Base-by-base conservation (phyloP, 1,140 invertebrate species). In the Rhopalosiphum maidis region DNA sequence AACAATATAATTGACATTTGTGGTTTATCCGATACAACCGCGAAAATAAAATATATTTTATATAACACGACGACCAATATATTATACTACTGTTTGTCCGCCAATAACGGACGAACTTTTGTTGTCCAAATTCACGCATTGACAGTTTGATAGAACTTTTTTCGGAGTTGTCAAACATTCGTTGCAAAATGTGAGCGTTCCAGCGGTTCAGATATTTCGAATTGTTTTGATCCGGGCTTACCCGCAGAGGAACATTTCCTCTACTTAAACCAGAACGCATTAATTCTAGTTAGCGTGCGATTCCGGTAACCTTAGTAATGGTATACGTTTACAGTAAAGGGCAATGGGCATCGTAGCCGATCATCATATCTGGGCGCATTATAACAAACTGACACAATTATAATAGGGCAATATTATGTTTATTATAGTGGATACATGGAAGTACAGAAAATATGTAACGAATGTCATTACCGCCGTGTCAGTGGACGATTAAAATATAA, bases 1-100 rank as follows among this genome's bases (percentile, higher is more conserved):
- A 77, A n/a, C 30, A 77, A n/a, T 77, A 77, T 77, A n/a, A 77
- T 77, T 77, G 60, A 77, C 60, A 77, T 77, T 77, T 35, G n/a
- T 1, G 15, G 60, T n/a, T 77, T 35, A 77, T 77, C n/a, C 30
- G 30, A n/a, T 77, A 77, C 3, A 30, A 68, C 60, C 60, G 15
- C 60, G n/a, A 77, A n/a, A 18, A 35, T n/a, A 77, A n/a, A 77
- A 77, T 18, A n/a, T 30, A 77, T 77, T 77, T n/a, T 77, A 21
- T n/a, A 77, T 77, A 77, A 77, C 30, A 21, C 5, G 60, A 77
- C 30, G 60, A n/a, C 15, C 30, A n/a, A 77, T n/a, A n/a, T 77
- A n/a, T 77, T 41, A 4, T 41, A 41, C 41, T 41, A 41, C 41
- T 41, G 2, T 41, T 41, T 41, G 15, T 77, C 60, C 60, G 4